A percentile compares a stretch with the other conserved stretches of the same genome.
These are phyloP conservation scores for Nothocercus nigrocapillus DNA, from an alignment of 2,113 vertebrate genomes.

Conservation along the genomic window DNA sequence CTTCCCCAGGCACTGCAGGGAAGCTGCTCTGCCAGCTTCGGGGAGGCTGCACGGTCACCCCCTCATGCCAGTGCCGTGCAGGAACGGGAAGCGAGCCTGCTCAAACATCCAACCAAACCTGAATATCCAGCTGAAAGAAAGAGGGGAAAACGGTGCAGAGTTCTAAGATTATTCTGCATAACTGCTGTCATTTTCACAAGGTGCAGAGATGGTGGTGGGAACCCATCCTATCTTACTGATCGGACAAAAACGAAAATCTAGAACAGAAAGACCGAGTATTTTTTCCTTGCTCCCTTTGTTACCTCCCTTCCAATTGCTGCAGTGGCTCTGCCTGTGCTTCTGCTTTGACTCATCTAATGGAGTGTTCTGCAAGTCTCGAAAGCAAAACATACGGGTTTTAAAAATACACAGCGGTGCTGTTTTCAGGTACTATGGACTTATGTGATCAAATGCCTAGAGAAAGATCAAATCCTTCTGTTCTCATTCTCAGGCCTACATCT, in stretches of 20 bases:
- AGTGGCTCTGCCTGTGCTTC: constrained; percentile 21
- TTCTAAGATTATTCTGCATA: neutral
- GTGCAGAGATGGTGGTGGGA: neutral
- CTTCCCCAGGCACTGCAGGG: neutral
- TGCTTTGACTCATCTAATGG: constrained; percentile 17
- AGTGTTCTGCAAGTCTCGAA: neutral
- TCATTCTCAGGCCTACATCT: neutral
- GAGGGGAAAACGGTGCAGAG: neutral
- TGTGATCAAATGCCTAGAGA: neutral
- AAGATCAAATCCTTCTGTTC: neutral
- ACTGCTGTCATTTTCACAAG: neutral
- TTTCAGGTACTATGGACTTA: neutral
- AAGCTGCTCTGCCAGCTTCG: neutral
- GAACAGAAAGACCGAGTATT: neutral
- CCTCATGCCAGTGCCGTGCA: neutral
- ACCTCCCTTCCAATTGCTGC: neutral
- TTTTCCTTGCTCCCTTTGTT: constrained; percentile 23
- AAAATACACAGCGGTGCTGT: neutral
- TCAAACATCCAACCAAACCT: neutral
- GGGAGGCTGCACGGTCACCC: neutral
- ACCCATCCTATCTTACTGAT: neutral
- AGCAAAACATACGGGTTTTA: neutral
- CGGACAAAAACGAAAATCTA: neutral
- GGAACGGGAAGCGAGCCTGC: neutral
- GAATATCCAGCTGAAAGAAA: neutral